These are phyloP conservation scores for Vimba vimba DNA, from an alignment of 2,113 vertebrate species.

Conservation along the genomic window DNA sequence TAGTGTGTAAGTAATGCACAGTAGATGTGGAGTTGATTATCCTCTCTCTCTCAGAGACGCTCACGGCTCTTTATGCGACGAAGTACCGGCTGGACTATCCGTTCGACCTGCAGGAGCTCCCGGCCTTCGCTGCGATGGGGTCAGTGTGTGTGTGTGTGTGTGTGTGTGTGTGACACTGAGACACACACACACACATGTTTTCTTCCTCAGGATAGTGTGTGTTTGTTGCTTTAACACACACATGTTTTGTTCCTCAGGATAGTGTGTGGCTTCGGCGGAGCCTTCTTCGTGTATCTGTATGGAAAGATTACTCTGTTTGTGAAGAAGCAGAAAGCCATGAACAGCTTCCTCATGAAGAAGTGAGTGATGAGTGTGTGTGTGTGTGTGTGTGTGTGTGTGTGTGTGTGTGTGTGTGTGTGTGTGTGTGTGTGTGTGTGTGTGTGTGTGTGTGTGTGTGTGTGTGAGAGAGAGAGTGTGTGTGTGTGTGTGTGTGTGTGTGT, in stretches of 20 bases:
- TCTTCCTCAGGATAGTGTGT: conserved; percentile 6
- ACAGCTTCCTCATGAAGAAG: conserved; percentile 49
- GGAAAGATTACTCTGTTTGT: conserved; percentile 46
- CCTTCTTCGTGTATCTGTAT: conserved; percentile 47
- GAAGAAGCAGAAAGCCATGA: conserved; percentile 22
- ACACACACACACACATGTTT: no score
- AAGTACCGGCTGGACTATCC: conserved; percentile 41
- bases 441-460: neutral
- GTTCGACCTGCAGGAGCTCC: conserved; percentile 41
- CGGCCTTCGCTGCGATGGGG: conserved; percentile 44
- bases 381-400: conserved; percentile 19
- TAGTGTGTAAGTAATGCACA: neutral
- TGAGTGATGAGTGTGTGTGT: conserved; percentile 12
- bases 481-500: conserved; percentile 19
- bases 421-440: conserved; percentile 15
- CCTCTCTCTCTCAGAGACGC: conserved; percentile 35
- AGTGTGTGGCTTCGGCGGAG: conserved; percentile 47
- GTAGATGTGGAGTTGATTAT: neutral
- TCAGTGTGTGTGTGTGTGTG: neutral
- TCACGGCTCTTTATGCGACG: conserved; percentile 46
- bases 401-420: neutral
- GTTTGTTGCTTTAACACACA: neutral
- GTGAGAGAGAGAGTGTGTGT: no score
- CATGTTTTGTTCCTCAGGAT: conserved; percentile 15
- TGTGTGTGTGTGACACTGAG: no score